Percentiles rank a stretch among this genome's conserved stretches.
phyloP scores from a whole-genome alignment of 2,113 vertebrate genomes.

The Typhlomys cinereus region DNA sequence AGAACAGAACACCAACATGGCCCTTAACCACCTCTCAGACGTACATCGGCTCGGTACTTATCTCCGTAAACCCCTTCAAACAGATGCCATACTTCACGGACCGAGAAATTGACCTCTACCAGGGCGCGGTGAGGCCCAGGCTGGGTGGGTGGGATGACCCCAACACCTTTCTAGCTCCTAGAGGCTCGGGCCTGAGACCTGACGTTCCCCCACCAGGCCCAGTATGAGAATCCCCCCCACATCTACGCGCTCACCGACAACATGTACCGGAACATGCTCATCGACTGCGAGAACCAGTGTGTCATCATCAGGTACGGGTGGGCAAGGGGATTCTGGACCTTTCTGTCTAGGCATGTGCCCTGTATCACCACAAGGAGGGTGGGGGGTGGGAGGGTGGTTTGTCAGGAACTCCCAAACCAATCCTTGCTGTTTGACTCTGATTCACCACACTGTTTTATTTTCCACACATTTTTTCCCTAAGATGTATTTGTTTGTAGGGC shows the following conservation, averaged over 20 bases:
- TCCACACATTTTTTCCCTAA: not conserved
- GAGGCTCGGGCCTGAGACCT: slow-evolving; percentile 18
- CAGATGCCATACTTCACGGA: slow-evolving; percentile 99
- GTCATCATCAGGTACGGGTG: slow-evolving; percentile 92
- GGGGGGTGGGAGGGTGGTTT: too few species aligned
- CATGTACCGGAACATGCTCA: slow-evolving; percentile 99
- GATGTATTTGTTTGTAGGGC: not conserved
- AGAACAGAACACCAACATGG: fast-evolving
- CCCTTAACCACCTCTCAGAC: slow-evolving; percentile 89
- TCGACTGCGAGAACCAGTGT: slow-evolving; percentile 96
- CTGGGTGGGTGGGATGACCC: fast-evolving
- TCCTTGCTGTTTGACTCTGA: not conserved
- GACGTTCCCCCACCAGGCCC: slow-evolving; percentile 87
- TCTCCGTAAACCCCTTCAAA: slow-evolving; percentile 98
- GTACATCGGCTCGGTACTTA: slow-evolving; percentile 96
- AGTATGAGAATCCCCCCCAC: slow-evolving; percentile 98
- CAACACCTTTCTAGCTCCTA: fast-evolving
- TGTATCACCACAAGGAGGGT: too few species aligned
- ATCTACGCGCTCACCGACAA: slow-evolving; percentile 97
- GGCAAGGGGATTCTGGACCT: not conserved
- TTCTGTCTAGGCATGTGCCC: not conserved
- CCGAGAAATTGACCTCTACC: slow-evolving; percentile 95
- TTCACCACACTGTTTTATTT: not conserved
- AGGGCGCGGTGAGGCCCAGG: slow-evolving; percentile 92
- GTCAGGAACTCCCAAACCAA: not conserved